These are phyloP conservation scores for Muricea muricata DNA, from an alignment of 92 coral and sea anemone species.

Conservation along the genomic window DNA sequence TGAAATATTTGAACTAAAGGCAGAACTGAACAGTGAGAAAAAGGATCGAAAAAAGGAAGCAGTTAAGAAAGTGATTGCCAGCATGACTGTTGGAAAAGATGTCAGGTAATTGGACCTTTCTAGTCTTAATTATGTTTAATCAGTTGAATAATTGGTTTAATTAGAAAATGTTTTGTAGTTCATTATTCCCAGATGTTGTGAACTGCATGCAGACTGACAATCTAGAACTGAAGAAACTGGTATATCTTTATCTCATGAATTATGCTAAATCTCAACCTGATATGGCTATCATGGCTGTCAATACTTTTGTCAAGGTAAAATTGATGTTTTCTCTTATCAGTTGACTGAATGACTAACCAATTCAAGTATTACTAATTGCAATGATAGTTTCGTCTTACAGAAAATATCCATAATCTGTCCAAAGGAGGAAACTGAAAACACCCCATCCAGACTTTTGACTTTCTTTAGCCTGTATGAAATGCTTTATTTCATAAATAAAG, in stretches of 20 bases:
- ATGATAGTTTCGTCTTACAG: background rate
- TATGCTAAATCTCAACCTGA: constrained; percentile 99
- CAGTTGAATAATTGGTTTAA: background rate
- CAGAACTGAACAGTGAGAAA: constrained; percentile 98
- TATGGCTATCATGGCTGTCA: constrained; percentile 99
- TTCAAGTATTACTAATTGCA: too few relatives aligned
- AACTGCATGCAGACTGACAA: constrained; percentile 99
- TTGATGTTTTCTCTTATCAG: background rate
- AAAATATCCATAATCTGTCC: too few relatives aligned
- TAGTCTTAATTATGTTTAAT: too few relatives aligned
- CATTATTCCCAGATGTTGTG: constrained; percentile 97
- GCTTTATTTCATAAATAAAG: too few relatives aligned
- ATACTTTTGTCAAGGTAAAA: constrained; percentile 95
- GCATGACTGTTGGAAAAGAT: constrained; percentile 99
- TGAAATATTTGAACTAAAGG: constrained; percentile 99
- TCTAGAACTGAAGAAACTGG: constrained; percentile 93
- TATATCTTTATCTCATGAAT: constrained; percentile 94
- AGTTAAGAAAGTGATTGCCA: constrained; percentile 97
- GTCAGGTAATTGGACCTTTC: constrained; percentile 96
- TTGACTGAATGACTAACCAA: background rate
- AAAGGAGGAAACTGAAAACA: too few relatives aligned
- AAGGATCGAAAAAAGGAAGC: constrained; percentile 99
- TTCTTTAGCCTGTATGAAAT: too few relatives aligned
- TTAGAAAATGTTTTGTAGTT: constrained; percentile 51
- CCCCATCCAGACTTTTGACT: too few relatives aligned